These are phyloP conservation scores for Agonum fuliginosum DNA, from an alignment of 2,888 invertebrate genomes.

Conservation along the genomic window DNA sequence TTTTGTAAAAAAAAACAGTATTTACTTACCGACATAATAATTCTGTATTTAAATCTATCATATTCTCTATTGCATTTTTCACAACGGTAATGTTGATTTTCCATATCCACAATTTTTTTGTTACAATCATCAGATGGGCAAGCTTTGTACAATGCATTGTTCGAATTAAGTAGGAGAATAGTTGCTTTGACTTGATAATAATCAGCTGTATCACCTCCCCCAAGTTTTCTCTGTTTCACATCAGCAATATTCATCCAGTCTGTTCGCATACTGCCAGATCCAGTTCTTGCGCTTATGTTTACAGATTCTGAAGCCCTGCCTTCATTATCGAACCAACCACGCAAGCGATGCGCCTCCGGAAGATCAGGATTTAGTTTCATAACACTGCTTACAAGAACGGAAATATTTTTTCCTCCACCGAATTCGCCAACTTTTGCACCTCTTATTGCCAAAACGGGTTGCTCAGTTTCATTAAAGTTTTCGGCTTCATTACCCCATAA, in stretches of 20 bases:
- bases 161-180: slow-evolving; percentile 84
- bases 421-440: slow-evolving; percentile 91
- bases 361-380: slow-evolving; percentile 92
- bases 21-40: slow-evolving; percentile 85
- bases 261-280: slow-evolving; percentile 66
- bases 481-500: slow-evolving; percentile 95
- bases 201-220: slow-evolving; percentile 86
- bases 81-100: slow-evolving; percentile 92
- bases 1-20: slow-evolving; percentile 6
- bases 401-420: slow-evolving; percentile 85
- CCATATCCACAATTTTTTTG: slow-evolving; percentile 94
- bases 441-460: slow-evolving; percentile 91
- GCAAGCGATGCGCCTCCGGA: slow-evolving; percentile 87
- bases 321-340: slow-evolving; percentile 93
- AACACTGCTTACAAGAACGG: slow-evolving; percentile 76
- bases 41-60: slow-evolving; percentile 89
- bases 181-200: slow-evolving; percentile 88
- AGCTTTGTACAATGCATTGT: slow-evolving; percentile 92
- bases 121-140: slow-evolving; percentile 94
- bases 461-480: slow-evolving; percentile 83
- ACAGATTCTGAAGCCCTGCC: slow-evolving; percentile 79
- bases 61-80: slow-evolving; percentile 94
- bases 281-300: slow-evolving; percentile 78
- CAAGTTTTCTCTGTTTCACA: slow-evolving; percentile 81
- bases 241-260: slow-evolving; percentile 88